These are phyloP conservation scores for Zelostemma sp. DNA, from an alignment of 1,140 invertebrate species.

Conservation along the genomic window DNA sequence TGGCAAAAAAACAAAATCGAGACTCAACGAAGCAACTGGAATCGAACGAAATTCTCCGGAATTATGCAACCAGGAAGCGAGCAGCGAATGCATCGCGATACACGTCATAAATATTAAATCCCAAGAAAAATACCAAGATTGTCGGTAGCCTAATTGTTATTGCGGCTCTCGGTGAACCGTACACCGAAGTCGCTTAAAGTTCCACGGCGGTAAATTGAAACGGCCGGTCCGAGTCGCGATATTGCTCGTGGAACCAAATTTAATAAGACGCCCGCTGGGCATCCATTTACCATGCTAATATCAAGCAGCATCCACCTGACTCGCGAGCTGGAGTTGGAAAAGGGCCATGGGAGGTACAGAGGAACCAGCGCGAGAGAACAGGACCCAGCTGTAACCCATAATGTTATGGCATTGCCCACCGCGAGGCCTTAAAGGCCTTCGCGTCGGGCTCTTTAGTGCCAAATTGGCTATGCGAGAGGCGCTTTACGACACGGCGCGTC, in stretches of 20 bases:
- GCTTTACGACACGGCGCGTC: conserved; percentile 59
- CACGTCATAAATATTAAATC: not conserved
- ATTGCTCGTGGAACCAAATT: conserved; percentile 63
- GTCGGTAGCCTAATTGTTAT: conserved; percentile 39
- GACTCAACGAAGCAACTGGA: too few relatives aligned
- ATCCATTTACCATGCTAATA: conserved; percentile 65
- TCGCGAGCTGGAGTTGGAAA: conserved; percentile 35
- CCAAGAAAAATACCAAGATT: conserved; percentile 20
- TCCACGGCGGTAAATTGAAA: conserved; percentile 61
- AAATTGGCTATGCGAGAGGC: conserved; percentile 61
- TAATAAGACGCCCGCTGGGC: conserved; percentile 65
- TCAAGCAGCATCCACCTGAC: conserved; percentile 61
- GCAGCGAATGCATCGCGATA: too few relatives aligned
- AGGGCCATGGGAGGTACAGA: conserved; percentile 38
- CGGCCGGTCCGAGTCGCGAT: conserved; percentile 50
- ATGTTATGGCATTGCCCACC: conserved; percentile 62
- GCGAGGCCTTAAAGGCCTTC: conserved; percentile 54
- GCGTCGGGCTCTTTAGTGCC: conserved; percentile 61
- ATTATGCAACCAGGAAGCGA: too few relatives aligned
- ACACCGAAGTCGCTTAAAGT: conserved; percentile 50
- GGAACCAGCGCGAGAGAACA: conserved; percentile 11
- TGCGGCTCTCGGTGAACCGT: conserved; percentile 22
- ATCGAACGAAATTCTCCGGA: too few relatives aligned
- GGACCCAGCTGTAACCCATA: conserved; percentile 52
- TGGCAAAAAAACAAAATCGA: too few relatives aligned